Conservation (phyloP, 2,113 vertebrate genomes). For the Telmatochromis sp. region DNA sequence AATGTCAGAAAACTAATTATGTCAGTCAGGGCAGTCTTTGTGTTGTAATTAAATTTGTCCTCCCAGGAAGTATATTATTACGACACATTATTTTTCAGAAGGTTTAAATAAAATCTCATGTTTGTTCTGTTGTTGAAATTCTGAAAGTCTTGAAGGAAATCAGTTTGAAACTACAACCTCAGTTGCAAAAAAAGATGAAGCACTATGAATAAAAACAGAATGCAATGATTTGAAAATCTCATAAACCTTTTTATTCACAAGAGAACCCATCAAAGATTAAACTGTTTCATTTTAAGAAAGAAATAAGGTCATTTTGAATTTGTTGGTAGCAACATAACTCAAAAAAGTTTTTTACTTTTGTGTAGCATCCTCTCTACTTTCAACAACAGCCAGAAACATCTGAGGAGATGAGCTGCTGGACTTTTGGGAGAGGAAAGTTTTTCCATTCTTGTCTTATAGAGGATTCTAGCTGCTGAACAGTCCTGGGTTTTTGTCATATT, state of each 20-base stretch:
- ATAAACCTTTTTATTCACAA: not conserved
- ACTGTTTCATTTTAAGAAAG: not conserved
- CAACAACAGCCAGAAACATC: not conserved
- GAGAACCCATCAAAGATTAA: not conserved
- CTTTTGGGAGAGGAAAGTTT: not conserved
- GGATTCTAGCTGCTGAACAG: not conserved
- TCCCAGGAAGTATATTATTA: not conserved
- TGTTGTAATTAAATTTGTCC: not conserved
- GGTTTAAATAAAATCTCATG: not conserved
- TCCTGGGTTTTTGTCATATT: not conserved
- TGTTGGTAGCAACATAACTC: not conserved
- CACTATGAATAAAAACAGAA: not conserved
- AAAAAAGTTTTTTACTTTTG: not conserved
- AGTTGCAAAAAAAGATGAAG: not conserved
- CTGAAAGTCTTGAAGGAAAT: not conserved
- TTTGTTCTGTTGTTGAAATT: not conserved
- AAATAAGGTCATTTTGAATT: not conserved
- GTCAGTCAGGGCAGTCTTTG: not conserved
- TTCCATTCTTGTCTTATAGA: not conserved
- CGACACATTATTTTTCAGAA: not conserved
- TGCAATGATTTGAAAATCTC: not conserved
- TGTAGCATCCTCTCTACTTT: not conserved
- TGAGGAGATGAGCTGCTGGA: not conserved
- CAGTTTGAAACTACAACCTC: not conserved
- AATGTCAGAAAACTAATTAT: slow-evolving; percentile 2